Conservation (phyloP, 2,113 vertebrate genomes). For the Muscicapa adusta region DNA sequence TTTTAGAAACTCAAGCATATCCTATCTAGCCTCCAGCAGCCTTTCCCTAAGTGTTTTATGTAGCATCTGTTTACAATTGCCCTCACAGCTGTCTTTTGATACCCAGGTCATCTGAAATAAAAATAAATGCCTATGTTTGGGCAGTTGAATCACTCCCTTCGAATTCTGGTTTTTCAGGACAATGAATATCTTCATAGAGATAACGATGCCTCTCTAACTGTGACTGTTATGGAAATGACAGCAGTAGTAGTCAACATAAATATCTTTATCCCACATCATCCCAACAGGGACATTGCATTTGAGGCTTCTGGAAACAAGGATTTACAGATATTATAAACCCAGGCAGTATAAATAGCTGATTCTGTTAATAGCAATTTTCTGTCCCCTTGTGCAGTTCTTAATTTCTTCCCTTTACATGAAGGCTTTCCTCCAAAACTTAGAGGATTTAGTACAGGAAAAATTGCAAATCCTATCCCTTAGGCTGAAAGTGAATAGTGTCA, state of each 20-base stretch:
- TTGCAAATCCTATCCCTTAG: background rate
- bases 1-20: background rate
- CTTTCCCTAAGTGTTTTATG: background rate
- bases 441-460: background rate
- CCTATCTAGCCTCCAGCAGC: background rate
- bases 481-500: background rate
- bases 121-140: background rate
- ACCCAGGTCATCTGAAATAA: background rate
- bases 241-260: background rate
- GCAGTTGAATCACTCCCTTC: background rate
- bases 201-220: background rate
- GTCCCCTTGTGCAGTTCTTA: background rate
- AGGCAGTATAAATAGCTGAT: background rate
- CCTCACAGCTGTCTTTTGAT: rapidly evolving
- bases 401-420: background rate
- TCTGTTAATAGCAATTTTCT: background rate
- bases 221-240: background rate
- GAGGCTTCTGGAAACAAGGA: background rate
- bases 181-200: background rate
- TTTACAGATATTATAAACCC: background rate
- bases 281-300: background rate
- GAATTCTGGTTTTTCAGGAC: background rate
- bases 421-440: background rate
- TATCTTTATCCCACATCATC: background rate
- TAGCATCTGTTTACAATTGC: background rate